These are phyloP conservation scores for Lochmaea capreae DNA, from an alignment of 2,888 invertebrate genomes.

Conservation along the genomic window DNA sequence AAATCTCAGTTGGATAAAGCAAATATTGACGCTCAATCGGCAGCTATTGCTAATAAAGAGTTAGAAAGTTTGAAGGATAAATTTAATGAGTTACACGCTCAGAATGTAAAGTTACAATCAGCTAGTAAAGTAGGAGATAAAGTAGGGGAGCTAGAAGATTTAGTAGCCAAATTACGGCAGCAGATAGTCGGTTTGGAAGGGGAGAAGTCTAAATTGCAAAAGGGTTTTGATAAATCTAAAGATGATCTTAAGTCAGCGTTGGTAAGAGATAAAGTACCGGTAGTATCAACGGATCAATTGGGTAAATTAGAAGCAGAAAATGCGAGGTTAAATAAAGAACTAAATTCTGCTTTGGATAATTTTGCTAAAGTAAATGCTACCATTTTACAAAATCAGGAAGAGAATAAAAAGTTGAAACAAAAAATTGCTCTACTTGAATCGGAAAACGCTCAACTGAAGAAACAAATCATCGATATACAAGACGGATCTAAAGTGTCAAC, in stretches of 20 bases:
- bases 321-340: conserved; percentile 46
- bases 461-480: conserved; percentile 37
- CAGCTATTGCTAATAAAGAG: conserved; percentile 34
- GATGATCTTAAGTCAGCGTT: conserved; percentile 1
- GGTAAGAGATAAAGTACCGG: conserved; percentile 42
- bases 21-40: background rate
- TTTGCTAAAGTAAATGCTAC: conserved; percentile 33
- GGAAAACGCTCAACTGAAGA: conserved; percentile 44
- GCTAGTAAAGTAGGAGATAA: conserved; percentile 38
- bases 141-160: conserved; percentile 35
- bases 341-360: conserved; percentile 43
- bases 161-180: conserved; percentile 43
- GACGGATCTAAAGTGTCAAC: conserved; percentile 40
- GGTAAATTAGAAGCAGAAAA: conserved; percentile 50
- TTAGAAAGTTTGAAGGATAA: conserved; percentile 35
- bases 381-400: conserved; percentile 43
- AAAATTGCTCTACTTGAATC: conserved; percentile 44
- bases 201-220: conserved; percentile 45
- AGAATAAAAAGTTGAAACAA: conserved; percentile 47
- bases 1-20: conserved; percentile 41
- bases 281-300: conserved; percentile 14
- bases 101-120: conserved; percentile 46
- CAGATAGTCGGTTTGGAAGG: conserved; percentile 41
- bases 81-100: conserved; percentile 42
- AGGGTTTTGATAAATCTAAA: conserved; percentile 41